Conservation (phyloP, 2,797 vertebrate species). For the Intellagama lesueurii region DNA sequence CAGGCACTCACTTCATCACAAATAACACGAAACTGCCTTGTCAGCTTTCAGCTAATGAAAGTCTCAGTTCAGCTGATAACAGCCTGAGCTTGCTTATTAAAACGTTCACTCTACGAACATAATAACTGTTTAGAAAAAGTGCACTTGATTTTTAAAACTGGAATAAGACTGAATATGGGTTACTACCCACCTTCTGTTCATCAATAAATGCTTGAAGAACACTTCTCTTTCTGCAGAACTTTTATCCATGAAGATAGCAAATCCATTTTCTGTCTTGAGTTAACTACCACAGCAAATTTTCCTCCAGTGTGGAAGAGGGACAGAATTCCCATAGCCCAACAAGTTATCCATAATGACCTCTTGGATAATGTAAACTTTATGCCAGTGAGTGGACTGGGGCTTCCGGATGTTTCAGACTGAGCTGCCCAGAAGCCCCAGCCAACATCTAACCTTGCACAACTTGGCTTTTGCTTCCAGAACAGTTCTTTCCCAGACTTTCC, state of each 20-base stretch:
- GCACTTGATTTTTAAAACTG: neutral
- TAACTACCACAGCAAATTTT: neutral
- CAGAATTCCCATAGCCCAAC: neutral
- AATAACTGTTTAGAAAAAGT: neutral
- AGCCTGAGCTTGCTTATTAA: neutral
- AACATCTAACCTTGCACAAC: neutral
- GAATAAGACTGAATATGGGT: conserved; percentile 3
- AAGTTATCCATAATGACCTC: neutral
- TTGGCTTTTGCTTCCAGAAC: neutral
- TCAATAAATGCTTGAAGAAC: neutral
- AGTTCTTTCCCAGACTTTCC: neutral
- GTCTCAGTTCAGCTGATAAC: conserved; percentile 7
- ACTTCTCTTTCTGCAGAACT: neutral
- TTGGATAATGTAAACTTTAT: neutral
- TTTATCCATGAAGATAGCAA: neutral
- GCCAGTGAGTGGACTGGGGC: too few relatives aligned
- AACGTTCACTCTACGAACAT: neutral
- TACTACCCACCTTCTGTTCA: neutral
- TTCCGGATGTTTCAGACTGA: too few relatives aligned
- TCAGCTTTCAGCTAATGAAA: conserved; percentile 14
- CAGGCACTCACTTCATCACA: neutral
- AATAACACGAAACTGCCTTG: neutral
- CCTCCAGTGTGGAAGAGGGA: neutral
- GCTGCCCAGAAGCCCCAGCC: too few relatives aligned
- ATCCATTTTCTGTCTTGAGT: neutral